Percentiles rank a stretch among this genome's conserved stretches.
phyloP scores from a whole-genome alignment of 2,113 vertebrate species.

The Zapornia atra region DNA sequence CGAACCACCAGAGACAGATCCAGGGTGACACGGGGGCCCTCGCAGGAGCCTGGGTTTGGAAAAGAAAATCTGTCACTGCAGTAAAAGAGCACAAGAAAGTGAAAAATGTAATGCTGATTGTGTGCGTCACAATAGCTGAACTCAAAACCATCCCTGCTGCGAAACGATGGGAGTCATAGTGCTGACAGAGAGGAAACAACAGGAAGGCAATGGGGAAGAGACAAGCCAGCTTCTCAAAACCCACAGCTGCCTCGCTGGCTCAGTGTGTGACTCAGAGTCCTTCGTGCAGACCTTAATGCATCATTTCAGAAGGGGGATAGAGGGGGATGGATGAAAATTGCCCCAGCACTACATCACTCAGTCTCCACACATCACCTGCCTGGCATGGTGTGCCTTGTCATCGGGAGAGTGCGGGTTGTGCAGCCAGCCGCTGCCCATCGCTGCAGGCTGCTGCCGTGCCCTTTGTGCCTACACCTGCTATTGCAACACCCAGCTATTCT shows the following conservation, averaged over 20 bases:
- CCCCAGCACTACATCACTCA: accelerated
- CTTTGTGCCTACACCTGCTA: accelerated
- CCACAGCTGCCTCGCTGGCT: background rate
- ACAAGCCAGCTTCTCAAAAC: background rate
- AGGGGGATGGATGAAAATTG: background rate
- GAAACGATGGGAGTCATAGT: accelerated
- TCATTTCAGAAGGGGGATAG: background rate
- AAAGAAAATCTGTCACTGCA: background rate
- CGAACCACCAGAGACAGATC: background rate
- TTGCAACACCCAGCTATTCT: background rate
- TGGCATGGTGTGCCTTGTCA: accelerated
- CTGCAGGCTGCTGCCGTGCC: accelerated
- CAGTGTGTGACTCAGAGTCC: background rate
- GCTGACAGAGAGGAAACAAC: background rate
- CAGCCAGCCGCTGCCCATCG: background rate
- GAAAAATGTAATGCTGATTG: background rate
- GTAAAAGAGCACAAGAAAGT: background rate
- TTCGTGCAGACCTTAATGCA: background rate
- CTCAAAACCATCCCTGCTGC: background rate
- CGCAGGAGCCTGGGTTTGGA: background rate
- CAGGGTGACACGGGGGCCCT: background rate
- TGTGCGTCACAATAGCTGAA: background rate
- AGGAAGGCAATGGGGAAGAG: background rate
- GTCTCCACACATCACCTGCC: background rate
- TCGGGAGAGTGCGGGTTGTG: accelerated